A percentile compares a stretch with the other conserved stretches of the same genome.
Conservation (phyloP, 2,888 invertebrate genomes). For the Apocheima hispidaria region DNA sequence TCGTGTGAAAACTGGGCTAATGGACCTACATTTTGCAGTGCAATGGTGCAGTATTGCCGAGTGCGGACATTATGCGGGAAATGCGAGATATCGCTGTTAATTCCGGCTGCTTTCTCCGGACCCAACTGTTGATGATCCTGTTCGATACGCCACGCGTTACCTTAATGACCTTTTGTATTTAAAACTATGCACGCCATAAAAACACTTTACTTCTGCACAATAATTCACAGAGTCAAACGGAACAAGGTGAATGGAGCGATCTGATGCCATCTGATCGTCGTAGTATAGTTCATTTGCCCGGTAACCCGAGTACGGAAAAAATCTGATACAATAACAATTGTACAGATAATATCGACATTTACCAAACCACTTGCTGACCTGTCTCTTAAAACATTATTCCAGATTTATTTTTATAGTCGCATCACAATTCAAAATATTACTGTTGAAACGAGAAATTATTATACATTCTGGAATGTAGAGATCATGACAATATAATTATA, state of each 20-base stretch:
- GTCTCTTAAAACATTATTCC: no score
- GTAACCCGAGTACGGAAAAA: no score
- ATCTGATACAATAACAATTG: slow-evolving; percentile 21
- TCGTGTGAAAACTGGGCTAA: slow-evolving; percentile 31
- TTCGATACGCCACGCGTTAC: slow-evolving; percentile 47
- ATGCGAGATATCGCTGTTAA: slow-evolving; percentile 47
- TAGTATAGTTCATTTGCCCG: no score
- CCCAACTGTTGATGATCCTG: slow-evolving; percentile 53
- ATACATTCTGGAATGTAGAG: slow-evolving; percentile 13
- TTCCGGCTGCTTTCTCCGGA: slow-evolving; percentile 57
- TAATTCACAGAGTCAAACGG: neutral
- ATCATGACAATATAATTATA: slow-evolving; percentile 15
- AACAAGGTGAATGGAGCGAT: slow-evolving; percentile 8
- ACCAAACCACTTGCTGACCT: slow-evolving; percentile 36
- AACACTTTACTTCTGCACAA: slow-evolving; percentile 5
- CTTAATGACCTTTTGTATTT: slow-evolving; percentile 55
- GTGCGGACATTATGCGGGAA: slow-evolving; percentile 27
- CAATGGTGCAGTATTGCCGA: slow-evolving; percentile 30
- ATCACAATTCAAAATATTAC: neutral
- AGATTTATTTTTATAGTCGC: slow-evolving; percentile 18
- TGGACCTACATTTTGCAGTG: slow-evolving; percentile 26
- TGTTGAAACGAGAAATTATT: slow-evolving; percentile 7
- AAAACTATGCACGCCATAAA: slow-evolving; percentile 22
- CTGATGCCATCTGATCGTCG: slow-evolving; percentile 12
- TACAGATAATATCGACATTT: slow-evolving; percentile 26